Evolutionary conservation across 2,888 invertebrate species (phyloP).

Genomic region (Lasioglossum calceatum): DNA sequence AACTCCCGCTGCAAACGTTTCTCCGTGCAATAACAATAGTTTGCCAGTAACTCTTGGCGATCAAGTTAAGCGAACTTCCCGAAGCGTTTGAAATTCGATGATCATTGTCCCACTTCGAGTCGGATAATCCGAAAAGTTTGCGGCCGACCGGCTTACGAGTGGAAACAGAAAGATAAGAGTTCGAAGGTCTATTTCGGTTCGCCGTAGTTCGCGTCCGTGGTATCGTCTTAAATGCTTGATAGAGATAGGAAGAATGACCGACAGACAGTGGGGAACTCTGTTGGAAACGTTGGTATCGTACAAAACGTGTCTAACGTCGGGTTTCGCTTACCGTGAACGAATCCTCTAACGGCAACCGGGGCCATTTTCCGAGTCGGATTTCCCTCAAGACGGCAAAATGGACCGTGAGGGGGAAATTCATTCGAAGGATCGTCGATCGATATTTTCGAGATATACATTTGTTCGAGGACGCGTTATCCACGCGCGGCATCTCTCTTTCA

Average conservation of each 20-base stretch:
- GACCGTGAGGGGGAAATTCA: slow-evolving; percentile 12
- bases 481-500: slow-evolving; percentile 63
- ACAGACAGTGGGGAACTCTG: neutral
- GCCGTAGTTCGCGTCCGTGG: neutral
- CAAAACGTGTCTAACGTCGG: slow-evolving; percentile 32
- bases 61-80: neutral
- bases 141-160: neutral
- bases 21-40: neutral
- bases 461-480: slow-evolving; percentile 53
- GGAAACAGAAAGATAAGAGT: neutral
- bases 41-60: neutral
- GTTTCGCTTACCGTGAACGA: slow-evolving; percentile 28
- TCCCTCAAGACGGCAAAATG: slow-evolving; percentile 9
- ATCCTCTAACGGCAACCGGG: neutral
- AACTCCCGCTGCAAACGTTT: neutral
- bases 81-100: neutral
- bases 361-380: neutral
- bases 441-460: slow-evolving; percentile 39
- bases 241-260: neutral
- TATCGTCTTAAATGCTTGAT: slow-evolving; percentile 3
- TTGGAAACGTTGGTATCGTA: slow-evolving; percentile 4
- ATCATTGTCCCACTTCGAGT: neutral
- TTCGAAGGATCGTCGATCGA: slow-evolving; percentile 37
- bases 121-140: neutral
- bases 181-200: neutral